Base-by-base conservation (phyloP, 2,888 invertebrate species). In the Selenia dentaria region DNA sequence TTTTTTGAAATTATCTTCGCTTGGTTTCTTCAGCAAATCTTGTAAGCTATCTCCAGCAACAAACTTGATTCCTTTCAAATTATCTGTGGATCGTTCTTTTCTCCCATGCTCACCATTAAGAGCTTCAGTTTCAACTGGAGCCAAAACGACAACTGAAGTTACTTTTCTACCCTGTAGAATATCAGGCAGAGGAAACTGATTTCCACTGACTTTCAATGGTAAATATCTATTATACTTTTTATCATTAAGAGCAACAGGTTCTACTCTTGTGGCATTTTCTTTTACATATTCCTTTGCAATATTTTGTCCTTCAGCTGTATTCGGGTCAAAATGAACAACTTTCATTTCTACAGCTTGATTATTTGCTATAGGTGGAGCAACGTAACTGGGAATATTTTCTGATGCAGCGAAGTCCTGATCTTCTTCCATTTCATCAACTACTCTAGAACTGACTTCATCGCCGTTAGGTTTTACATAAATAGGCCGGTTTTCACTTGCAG, bases 141-240 rank as follows among this genome's bases (percentile, higher is more conserved):
- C 96, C 52, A 97, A 77, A 1, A 96, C 96, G 0, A 97, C 96
- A 1, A 97, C 96, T 68, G 96, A 96, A 6, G 95, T 94, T n/a
- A 97, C 94, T 71, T 92, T 94, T 67, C 94, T 94, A 33, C 95
- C 96, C 64, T 92, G 92, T 13, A 97, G 78, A 13, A 93, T 94
- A 68, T 96, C 95, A 2, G 96, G 96, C 37, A 96, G 92, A 2
- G 97, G 96, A 70, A 97, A 97, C 62, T 96, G 95, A 16, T 95
- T 94, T 0, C 96, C 96, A 63, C 94, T 96, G 16, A 96, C 95
- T 92, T 96, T 96, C 33, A 97, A 83, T 8, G 96, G 96, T 42
- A 97, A 86, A 75, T 96, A 97, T 65, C 96, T 92, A 74, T 96
- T 96, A 74, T 96, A 96, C 66, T 94, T 94, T 25, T 93, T 93